These are phyloP conservation scores for Kryptolebias ocellatus DNA, from an alignment of 2,797 vertebrate species.

Conservation along the genomic window DNA sequence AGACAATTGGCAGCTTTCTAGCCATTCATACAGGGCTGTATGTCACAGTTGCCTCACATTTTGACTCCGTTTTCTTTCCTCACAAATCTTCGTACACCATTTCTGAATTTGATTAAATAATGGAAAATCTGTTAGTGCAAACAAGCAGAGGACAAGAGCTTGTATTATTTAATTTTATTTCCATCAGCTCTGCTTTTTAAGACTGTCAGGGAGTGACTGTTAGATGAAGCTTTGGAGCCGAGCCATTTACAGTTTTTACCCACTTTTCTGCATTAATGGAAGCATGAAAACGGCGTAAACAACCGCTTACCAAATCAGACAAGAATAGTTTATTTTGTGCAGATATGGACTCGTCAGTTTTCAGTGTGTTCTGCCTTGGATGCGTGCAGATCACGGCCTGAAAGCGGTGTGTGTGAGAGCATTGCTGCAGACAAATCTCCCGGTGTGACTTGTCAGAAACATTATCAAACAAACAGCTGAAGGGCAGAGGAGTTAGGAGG, in stretches of 20 bases:
- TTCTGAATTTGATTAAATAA: not conserved
- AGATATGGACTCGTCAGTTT: not conserved
- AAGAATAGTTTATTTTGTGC: not conserved
- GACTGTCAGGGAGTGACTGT: not conserved
- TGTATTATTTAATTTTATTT: slow-evolving; percentile 33
- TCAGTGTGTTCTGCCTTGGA: not conserved
- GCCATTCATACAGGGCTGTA: too few species aligned
- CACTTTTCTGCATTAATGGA: slow-evolving; percentile 4
- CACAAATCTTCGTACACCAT: not conserved
- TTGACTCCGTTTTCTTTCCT: not conserved
- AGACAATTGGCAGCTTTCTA: too few species aligned
- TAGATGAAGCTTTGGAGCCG: slow-evolving; percentile 2
- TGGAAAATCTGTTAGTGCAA: slow-evolving; percentile 15
- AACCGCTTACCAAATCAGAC: rapidly evolving
- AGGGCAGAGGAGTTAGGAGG: slow-evolving; percentile 31
- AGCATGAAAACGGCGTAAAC: not conserved
- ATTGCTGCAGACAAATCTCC: slow-evolving; percentile 7
- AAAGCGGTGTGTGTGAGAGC: slow-evolving; percentile 15
- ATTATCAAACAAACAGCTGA: slow-evolving; percentile 19
- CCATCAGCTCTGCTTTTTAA: slow-evolving; percentile 23
- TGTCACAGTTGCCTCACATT: not conserved
- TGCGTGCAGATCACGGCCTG: not conserved
- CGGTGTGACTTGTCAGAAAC: slow-evolving; percentile 33
- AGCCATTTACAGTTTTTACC: slow-evolving; percentile 5
- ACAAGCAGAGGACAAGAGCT: slow-evolving; percentile 37